Conservation (phyloP, 2,113 vertebrate genomes). For the Pluvianellus socialis region DNA sequence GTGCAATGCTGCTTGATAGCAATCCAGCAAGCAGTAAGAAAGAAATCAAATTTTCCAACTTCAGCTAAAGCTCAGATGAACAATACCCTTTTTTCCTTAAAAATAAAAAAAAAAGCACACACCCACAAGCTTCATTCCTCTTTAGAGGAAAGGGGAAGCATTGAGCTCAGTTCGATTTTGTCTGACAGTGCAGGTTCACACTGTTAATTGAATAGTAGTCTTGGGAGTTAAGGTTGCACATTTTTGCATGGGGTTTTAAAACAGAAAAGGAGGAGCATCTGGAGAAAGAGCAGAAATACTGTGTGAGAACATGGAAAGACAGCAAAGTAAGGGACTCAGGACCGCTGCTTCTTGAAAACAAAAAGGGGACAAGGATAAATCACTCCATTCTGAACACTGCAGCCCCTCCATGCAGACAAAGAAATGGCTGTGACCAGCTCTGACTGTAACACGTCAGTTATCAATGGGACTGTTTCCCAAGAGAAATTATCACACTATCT, state of each 20-base stretch:
- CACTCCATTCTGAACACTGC: not conserved
- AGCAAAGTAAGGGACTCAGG: not conserved
- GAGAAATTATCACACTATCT: not conserved
- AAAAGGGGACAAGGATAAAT: not conserved
- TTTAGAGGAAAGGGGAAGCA: not conserved
- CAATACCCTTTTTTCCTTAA: not conserved
- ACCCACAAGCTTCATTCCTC: not conserved
- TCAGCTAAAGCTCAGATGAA: not conserved
- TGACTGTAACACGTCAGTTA: not conserved
- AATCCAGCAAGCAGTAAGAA: not conserved
- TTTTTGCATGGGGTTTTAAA: constrained; percentile 13
- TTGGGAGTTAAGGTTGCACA: not conserved
- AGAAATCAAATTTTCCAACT: not conserved
- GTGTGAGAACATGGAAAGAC: not conserved
- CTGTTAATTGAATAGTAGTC: not conserved
- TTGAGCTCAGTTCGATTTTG: not conserved
- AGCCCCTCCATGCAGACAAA: accelerated
- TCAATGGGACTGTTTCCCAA: not conserved
- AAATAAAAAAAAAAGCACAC: not conserved
- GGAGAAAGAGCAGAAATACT: not conserved
- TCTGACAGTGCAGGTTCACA: not conserved
- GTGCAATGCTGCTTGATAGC: not conserved
- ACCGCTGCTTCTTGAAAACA: not conserved
- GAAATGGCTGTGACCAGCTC: not conserved
- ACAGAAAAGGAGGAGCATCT: not conserved